These are phyloP conservation scores for Nettapus auritus DNA, from an alignment of 2,113 vertebrate genomes.

Conservation along the genomic window DNA sequence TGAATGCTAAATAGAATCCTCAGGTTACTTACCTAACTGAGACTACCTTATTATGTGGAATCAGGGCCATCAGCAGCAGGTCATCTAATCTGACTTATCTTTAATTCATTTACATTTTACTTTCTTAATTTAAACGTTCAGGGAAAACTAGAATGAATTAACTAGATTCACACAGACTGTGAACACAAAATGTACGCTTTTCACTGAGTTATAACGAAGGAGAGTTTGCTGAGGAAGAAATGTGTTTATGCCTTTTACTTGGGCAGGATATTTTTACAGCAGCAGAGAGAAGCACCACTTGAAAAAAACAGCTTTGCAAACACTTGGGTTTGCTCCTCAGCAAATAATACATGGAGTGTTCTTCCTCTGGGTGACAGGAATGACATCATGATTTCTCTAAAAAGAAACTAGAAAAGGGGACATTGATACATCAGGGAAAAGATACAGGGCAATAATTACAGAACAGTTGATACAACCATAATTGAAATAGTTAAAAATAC, in stretches of 20 bases:
- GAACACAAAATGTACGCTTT: neutral
- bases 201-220: neutral
- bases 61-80: neutral
- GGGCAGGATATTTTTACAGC: neutral
- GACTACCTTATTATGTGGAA: neutral
- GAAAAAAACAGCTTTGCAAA: neutral
- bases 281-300: neutral
- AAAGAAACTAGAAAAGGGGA: neutral
- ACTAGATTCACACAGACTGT: neutral
- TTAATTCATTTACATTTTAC: neutral
- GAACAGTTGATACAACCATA: constrained; percentile 25
- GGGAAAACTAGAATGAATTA: neutral
- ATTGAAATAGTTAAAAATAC: constrained; percentile 63
- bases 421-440: constrained; percentile 18
- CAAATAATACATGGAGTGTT: neutral
- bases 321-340: neutral
- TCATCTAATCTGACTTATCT: neutral
- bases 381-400: neutral
- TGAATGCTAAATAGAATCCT: neutral
- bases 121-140: constrained; percentile 6
- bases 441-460: constrained; percentile 9
- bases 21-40: constrained; percentile 5
- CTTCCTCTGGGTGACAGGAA: neutral
- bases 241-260: neutral
- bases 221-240: neutral